These are phyloP conservation scores for Leptinotarsa texana DNA, from an alignment of 1,140 invertebrate species.

Conservation along the genomic window DNA sequence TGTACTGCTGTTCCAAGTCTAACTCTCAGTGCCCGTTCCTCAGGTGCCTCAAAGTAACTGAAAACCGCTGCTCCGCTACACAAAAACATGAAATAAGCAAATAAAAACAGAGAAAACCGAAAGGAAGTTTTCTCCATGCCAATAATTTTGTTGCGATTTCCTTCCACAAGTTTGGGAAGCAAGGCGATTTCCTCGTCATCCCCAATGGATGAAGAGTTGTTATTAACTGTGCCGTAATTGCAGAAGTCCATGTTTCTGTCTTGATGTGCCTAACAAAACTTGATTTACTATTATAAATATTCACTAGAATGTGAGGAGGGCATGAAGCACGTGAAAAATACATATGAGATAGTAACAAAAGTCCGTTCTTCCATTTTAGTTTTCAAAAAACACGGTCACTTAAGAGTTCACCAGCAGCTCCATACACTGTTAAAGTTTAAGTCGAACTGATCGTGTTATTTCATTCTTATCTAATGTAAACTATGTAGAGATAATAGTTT, in stretches of 20 bases:
- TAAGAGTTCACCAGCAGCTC: not conserved
- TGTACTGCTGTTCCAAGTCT: constrained; percentile 60
- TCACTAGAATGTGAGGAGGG: constrained; percentile 16
- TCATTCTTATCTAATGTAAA: too few relatives aligned
- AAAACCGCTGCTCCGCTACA: constrained; percentile 76
- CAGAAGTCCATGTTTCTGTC: constrained; percentile 11
- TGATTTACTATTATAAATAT: constrained; percentile 23
- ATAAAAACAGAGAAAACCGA: not conserved
- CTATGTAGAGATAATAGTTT: too few relatives aligned
- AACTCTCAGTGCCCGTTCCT: constrained; percentile 63
- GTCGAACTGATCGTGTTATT: too few relatives aligned
- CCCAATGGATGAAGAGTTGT: not conserved
- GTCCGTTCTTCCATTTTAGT: constrained; percentile 36
- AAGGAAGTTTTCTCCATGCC: not conserved
- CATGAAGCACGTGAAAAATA: constrained; percentile 11
- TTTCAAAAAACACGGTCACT: not conserved
- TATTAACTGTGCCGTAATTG: not conserved
- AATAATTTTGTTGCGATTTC: not conserved
- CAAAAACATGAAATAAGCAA: constrained; percentile 74
- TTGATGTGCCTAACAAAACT: constrained; percentile 5
- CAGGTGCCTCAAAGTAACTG: constrained; percentile 72
- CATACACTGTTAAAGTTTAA: too few relatives aligned
- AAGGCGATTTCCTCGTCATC: not conserved
- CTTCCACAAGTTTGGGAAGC: not conserved
- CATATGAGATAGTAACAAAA: constrained; percentile 14